Base-by-base conservation (phyloP, 2,113 vertebrate species). In the Rhinopithecus roxellana region DNA sequence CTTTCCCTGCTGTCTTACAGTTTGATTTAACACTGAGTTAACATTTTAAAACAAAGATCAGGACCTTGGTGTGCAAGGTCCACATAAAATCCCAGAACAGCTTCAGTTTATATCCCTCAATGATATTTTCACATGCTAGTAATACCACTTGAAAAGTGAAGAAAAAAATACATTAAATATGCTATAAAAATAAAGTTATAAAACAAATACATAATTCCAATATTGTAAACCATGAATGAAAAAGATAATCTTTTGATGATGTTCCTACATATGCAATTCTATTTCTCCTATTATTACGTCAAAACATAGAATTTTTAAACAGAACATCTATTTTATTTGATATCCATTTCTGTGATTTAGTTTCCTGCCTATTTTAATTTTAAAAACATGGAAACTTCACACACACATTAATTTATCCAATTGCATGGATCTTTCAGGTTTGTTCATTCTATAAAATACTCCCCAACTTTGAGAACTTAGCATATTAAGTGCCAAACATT, bases 21-120 rank as follows among this genome's bases (percentile, higher is more conserved):
- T 14, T 77, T 43, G 69, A 86, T 20, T 80, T 87, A 75, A 43
- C 55, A 52, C 2, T 79, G 35, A 80, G 18, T 70, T 80, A 55
- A 90, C 7, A 61, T 38, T 92, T 90, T 45, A 92, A 20, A 95
- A 72, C 64, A 84, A 95, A 91, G 25, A 61, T 50, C 35, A 89
- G 32, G 27, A 8, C 52, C 25, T 55, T 86, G 16, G 20, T 75
- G 18, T 69, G 8, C n/a, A 38, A 74, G 38, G 23, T 61, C 35
- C 32, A 5, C 25, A 72, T 83, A 83, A 61, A 89, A 40, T n/a
- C 75, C 40, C 11, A 48, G 3, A 52, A 81, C 6, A 93, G 80
- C 2, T 61, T 64, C 64, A 74, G 61, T 55, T 35, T 69, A 8
- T 64, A 59, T 32, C 59, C 43, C 6, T 81, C 67, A 35, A 55